A percentile compares a stretch with the other conserved stretches of the same genome.
Conservation (phyloP, 2,888 invertebrate species). For the Cataglyphis albicans region DNA sequence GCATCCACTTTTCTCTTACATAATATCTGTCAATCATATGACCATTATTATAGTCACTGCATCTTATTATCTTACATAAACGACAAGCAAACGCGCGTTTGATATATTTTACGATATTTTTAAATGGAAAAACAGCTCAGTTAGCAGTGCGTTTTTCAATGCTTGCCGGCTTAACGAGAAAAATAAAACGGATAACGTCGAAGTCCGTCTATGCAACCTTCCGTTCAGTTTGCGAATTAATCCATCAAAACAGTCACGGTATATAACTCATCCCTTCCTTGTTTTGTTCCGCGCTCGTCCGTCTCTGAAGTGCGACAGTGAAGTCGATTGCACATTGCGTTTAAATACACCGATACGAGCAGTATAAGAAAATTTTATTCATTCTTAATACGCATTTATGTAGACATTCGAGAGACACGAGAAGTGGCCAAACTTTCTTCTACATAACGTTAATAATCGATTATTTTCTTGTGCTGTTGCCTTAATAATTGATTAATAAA, state of each 20-base stretch:
- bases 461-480: constrained; percentile 1
- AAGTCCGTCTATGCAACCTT: constrained; percentile 78
- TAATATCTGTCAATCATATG: not conserved
- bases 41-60: not conserved
- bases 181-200: constrained; percentile 74
- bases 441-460: not conserved
- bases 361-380: constrained; percentile 55
- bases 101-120: constrained; percentile 6
- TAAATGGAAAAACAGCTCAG: constrained; percentile 52
- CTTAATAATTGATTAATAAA: constrained; percentile 6
- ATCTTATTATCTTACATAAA: not conserved
- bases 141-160: constrained; percentile 65
- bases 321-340: constrained; percentile 65
- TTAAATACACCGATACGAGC: constrained; percentile 55
- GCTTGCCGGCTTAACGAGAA: constrained; percentile 61
- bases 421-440: not conserved
- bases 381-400: not conserved
- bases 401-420: not conserved
- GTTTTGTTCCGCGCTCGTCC: constrained; percentile 61
- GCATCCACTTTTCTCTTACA: not conserved
- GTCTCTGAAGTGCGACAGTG: constrained; percentile 69
- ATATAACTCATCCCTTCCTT: constrained; percentile 76
- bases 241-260: constrained; percentile 82
- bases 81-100: not conserved
- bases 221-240: constrained; percentile 82